Evolutionary conservation across 2,888 invertebrate genomes (phyloP).

Genomic region (Euproctis similis): DNA sequence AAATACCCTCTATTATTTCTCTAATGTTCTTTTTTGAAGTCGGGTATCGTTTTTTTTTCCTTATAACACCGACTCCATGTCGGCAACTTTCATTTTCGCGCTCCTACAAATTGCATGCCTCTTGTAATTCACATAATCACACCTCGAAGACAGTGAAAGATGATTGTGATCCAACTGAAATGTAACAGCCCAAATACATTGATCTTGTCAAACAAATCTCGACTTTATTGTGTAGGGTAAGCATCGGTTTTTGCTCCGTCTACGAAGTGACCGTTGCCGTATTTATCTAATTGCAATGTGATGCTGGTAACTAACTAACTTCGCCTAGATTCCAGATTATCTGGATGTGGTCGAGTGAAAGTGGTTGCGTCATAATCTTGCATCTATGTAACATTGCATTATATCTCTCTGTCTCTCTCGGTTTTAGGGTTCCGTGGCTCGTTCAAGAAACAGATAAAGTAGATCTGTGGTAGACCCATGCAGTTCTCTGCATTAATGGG

Average conservation of each 20-base stretch:
- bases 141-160: constrained; percentile 11
- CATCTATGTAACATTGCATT: constrained; percentile 16
- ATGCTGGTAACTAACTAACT: constrained; percentile 7
- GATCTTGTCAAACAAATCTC: constrained; percentile 8
- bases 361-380: constrained; percentile 21
- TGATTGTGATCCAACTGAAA: constrained; percentile 12
- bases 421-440: too few relatives aligned
- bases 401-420: too few relatives aligned
- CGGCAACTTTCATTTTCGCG: constrained; percentile 9
- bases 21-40: too few relatives aligned
- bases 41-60: too few relatives aligned
- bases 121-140: constrained; percentile 13
- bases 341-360: constrained; percentile 35
- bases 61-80: too few relatives aligned
- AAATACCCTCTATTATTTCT: too few relatives aligned
- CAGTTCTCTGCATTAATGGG: too few relatives aligned
- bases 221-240: constrained; percentile 10
- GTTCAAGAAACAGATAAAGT: too few relatives aligned
- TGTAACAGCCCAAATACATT: constrained; percentile 4
- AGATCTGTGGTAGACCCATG: too few relatives aligned
- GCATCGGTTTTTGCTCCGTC: constrained; percentile 6
- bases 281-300: too few relatives aligned
- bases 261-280: too few relatives aligned
- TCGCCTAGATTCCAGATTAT: constrained; percentile 26
- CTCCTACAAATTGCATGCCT: constrained; percentile 2